Percentiles rank a stretch among this genome's conserved stretches.
These are phyloP conservation scores for Pachyramphus minor DNA, from an alignment of 2,113 vertebrate genomes.

Conservation along the genomic window DNA sequence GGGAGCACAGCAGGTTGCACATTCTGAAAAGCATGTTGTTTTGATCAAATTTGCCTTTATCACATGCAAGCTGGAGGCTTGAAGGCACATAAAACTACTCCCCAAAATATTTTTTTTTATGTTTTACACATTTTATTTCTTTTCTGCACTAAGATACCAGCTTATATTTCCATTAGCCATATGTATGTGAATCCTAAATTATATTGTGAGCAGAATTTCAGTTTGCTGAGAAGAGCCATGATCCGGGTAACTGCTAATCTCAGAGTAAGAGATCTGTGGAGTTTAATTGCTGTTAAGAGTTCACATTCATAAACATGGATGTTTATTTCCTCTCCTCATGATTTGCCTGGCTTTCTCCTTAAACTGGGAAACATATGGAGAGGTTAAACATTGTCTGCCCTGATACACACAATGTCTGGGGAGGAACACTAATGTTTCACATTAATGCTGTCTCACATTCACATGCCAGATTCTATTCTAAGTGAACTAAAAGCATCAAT, in stretches of 20 bases:
- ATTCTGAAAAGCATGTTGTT: background rate
- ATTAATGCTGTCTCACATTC: slow-evolving; percentile 5
- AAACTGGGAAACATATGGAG: background rate
- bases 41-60: background rate
- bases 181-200: background rate
- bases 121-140: background rate
- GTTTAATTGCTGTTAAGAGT: background rate
- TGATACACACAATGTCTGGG: background rate
- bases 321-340: background rate
- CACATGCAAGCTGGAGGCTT: background rate
- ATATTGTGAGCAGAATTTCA: background rate
- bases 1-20: background rate
- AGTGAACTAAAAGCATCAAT: background rate
- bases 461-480: background rate
- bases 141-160: background rate
- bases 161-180: background rate
- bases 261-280: background rate
- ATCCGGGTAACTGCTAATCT: background rate
- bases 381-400: background rate
- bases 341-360: background rate
- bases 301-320: background rate
- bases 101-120: background rate
- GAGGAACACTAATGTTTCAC: background rate
- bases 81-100: background rate
- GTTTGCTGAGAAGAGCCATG: background rate